These are phyloP conservation scores for Takifugu ocellatus DNA, from an alignment of 2,797 vertebrate species.

Conservation along the genomic window DNA sequence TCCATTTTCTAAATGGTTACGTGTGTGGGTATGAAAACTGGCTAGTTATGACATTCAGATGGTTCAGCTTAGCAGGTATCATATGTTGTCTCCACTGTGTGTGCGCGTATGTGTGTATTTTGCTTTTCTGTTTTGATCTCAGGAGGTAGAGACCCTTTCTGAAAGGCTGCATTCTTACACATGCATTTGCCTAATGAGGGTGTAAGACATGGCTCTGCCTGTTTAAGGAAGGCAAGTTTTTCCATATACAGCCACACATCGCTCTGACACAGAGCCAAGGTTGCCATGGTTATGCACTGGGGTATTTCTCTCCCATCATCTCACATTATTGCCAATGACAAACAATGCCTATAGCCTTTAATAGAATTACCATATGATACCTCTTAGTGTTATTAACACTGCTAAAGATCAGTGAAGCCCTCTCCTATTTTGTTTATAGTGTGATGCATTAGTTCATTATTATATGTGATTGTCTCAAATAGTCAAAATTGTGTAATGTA, in stretches of 20 bases:
- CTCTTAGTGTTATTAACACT: neutral
- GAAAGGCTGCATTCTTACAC: conserved; percentile 30
- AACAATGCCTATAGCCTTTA: conserved; percentile 22
- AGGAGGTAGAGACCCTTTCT: conserved; percentile 21
- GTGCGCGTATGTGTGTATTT: conserved; percentile 8
- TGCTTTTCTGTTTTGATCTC: conserved; percentile 20
- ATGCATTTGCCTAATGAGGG: conserved; percentile 54
- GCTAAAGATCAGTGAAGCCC: neutral
- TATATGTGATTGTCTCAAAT: neutral
- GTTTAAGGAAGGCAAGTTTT: conserved; percentile 41
- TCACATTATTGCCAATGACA: conserved; percentile 23
- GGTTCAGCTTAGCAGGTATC: conserved; percentile 39
- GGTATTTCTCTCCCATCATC: conserved; percentile 31
- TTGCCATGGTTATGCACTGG: conserved; percentile 58
- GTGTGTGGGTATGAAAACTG: conserved; percentile 33
- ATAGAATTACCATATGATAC: neutral
- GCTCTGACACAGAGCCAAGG: conserved; percentile 40
- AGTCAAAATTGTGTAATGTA: too few species aligned
- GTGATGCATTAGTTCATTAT: neutral
- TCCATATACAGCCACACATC: conserved; percentile 19
- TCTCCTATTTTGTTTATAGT: neutral
- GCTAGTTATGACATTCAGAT: conserved; percentile 38
- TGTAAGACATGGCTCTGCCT: conserved; percentile 53
- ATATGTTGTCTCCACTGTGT: conserved; percentile 22
- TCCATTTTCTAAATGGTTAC: conserved; percentile 19